Evolutionary conservation across 2,888 invertebrate species (phyloP), one percentile per base, ranked within the genome.

Genomic region (Podotricha telesiphe): DNA sequence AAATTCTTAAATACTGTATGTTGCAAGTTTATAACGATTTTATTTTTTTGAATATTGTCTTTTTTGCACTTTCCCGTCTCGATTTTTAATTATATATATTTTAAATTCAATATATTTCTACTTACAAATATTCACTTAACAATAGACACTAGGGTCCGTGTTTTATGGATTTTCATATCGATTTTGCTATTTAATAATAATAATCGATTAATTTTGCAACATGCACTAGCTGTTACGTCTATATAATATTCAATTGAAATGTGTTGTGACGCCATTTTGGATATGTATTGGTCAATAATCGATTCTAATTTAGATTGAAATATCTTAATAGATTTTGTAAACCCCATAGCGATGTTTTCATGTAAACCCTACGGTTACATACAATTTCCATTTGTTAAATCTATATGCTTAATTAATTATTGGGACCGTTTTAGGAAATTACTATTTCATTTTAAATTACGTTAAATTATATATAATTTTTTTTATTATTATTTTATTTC

Each of bases 281-380:
- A 62, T 47, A 15, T 61, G 48, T 15, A 19, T 62, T 45, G 48
- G 17, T 62, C 61, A 28, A 62, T 62, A 62, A 62, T 59, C 40
- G 66, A 66, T 59, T 28, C 20, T 61, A 20, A 59, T 15, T 61
- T 53, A n/a, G 69, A 61, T 65, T 55, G 61, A 55, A 65, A 42
- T 37, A 55, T 61, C 11, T n/a, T 42, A 40, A 59, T 66, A 66
- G 66, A 51, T 66, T 66, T 66, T 66, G 48, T 65, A 65, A 55
- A 42, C 65, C 40, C 34, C 3, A 53, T 53, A 42, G 11, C 15
- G 15, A 53, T 53, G 53, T 53, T n/a, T 34, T n/a, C 20, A 20
- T 34, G 53, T 59, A 59, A 22, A 28, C 22, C 22, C 42, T 45
- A 11, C 8, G 45, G 22, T 59, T 59, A 37, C n/a, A 28, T 42